A percentile compares a stretch with the other conserved stretches of the same genome.
Conservation (phyloP, 2,113 vertebrate species). For the Ptilonorhynchus violaceus region DNA sequence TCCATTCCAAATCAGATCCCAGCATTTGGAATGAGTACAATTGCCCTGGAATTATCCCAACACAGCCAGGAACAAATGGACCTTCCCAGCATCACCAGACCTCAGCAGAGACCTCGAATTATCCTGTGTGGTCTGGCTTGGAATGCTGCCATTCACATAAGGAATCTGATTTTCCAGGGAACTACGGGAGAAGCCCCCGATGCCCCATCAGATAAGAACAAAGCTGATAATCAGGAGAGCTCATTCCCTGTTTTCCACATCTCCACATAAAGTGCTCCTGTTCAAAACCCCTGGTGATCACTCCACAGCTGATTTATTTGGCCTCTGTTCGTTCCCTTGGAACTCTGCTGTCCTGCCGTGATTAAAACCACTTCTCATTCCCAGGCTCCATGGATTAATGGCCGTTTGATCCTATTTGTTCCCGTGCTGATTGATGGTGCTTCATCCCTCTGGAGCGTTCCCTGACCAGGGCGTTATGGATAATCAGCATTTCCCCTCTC, state of each 20-base stretch:
- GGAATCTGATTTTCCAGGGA: neutral
- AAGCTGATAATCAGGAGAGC: neutral
- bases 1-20: neutral
- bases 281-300: neutral
- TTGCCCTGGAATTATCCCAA: neutral
- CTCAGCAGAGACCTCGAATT: fast-evolving
- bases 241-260: neutral
- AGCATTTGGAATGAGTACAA: neutral
- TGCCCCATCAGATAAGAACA: neutral
- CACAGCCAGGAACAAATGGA: neutral
- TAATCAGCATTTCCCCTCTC: neutral
- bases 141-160: neutral
- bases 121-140: fast-evolving
- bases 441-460: neutral
- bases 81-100: neutral
- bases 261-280: neutral
- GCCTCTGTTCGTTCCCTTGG: neutral
- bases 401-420: neutral
- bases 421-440: neutral
- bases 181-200: neutral
- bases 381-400: neutral
- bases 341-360: neutral
- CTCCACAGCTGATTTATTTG: neutral
- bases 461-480: neutral
- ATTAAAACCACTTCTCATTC: neutral